Evolutionary conservation across 2,797 vertebrate species (phyloP).

Genomic region (Tolypeutes matacus): DNA sequence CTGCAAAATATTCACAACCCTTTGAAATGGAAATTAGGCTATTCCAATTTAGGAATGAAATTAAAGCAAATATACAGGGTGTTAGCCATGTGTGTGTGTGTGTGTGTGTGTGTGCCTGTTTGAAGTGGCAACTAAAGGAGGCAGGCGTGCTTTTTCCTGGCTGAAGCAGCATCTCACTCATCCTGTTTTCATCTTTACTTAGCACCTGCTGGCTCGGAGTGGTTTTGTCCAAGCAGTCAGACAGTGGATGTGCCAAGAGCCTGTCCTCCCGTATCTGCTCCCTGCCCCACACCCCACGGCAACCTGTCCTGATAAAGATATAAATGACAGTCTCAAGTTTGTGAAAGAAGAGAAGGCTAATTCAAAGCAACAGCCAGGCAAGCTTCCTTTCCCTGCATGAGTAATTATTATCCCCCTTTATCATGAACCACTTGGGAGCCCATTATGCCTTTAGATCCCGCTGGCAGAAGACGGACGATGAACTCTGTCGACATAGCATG

Average conservation of each 20-base stretch:
- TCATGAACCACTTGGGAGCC: slow-evolving; percentile 90
- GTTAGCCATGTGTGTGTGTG: slow-evolving; percentile 46
- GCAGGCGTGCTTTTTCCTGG: slow-evolving; percentile 80
- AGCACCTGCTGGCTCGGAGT: slow-evolving; percentile 88
- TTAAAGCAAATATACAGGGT: slow-evolving; percentile 77
- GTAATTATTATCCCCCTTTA: background rate
- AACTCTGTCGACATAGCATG: slow-evolving; percentile 96
- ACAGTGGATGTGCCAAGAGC: slow-evolving; percentile 84
- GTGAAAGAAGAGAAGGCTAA: slow-evolving; percentile 69
- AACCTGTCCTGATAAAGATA: slow-evolving; percentile 89
- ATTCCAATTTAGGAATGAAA: slow-evolving; percentile 79
- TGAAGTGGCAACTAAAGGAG: slow-evolving; percentile 64
- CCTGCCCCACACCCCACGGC: slow-evolving; percentile 60
- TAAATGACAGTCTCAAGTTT: slow-evolving; percentile 81
- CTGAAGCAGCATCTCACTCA: slow-evolving; percentile 87
- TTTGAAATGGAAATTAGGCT: slow-evolving; percentile 85
- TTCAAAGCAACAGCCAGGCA: slow-evolving; percentile 73
- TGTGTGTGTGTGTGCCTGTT: slow-evolving; percentile 26
- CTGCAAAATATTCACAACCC: slow-evolving; percentile 74
- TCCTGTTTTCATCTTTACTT: slow-evolving; percentile 85
- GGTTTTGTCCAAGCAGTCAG: slow-evolving; percentile 86
- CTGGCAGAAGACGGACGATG: slow-evolving; percentile 93
- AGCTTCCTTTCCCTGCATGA: slow-evolving; percentile 55
- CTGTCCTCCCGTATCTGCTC: slow-evolving; percentile 71
- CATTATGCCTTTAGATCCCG: slow-evolving; percentile 94